A percentile compares a stretch with the other conserved stretches of the same genome.
phyloP scores from a whole-genome alignment of 2,888 invertebrate species.

The Stenodera caucasica region DNA sequence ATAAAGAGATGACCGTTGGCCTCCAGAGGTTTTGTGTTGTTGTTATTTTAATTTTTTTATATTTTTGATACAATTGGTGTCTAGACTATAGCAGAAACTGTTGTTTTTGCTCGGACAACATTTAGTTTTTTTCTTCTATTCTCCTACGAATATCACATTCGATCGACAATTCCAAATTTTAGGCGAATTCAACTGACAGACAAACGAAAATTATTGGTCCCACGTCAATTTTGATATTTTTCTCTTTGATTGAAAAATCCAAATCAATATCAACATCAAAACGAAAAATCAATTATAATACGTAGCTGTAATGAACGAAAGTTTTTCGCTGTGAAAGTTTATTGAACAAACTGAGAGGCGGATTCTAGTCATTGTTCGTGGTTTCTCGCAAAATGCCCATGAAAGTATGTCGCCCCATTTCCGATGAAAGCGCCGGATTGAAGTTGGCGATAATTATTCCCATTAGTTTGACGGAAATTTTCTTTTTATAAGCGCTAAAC shows the following conservation, averaged over 20 bases:
- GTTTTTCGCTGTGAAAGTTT: too few relatives aligned
- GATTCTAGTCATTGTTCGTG: conserved; percentile 2
- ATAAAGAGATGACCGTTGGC: conserved; percentile 32
- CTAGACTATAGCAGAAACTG: conserved; percentile 40
- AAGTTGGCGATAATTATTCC: conserved; percentile 5
- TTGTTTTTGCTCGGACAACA: conserved; percentile 1
- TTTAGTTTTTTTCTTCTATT: neutral
- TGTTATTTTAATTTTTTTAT: neutral
- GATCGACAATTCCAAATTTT: neutral
- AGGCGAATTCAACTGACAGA: neutral
- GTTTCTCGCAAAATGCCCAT: neutral
- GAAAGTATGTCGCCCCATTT: conserved; percentile 9
- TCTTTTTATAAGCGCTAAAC: neutral
- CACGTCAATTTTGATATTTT: conserved; percentile 23
- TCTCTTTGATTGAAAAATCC: neutral
- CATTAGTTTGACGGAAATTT: conserved; percentile 4
- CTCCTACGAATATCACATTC: neutral
- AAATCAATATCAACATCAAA: neutral
- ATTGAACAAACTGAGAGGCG: neutral
- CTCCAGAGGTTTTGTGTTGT: conserved; percentile 39
- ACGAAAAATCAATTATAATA: neutral
- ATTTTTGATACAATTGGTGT: conserved; percentile 43
- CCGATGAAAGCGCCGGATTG: conserved; percentile 7
- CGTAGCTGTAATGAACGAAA: too few relatives aligned
- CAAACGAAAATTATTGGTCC: conserved; percentile 23